Evolutionary conservation across 1,140 invertebrate genomes (phyloP), one percentile per base, ranked within the genome.

Genomic region (Anthonomus grandis): DNA sequence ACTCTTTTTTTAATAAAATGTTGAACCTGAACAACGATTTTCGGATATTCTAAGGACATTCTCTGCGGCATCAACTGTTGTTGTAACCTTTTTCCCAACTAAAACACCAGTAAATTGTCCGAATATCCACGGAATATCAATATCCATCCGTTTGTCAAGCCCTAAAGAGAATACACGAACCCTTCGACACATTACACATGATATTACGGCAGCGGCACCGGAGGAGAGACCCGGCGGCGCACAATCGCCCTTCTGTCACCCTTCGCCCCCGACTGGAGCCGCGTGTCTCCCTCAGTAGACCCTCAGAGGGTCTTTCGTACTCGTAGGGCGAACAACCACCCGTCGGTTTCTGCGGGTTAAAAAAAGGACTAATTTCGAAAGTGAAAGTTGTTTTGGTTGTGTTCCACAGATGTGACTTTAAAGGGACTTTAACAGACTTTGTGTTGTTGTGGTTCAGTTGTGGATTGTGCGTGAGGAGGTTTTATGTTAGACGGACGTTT

Each of bases 221-320:
- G 22, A 47, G 24, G 21, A 15, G 22, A 18, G 42, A 10, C 34
- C 38, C 12, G 25, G 23, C 55, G 37, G 55, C 36, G 55, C 55
- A 49, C 34, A 47, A 22, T 45, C 45, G 55, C 37, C 13, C 15
- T 56, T 5, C 53, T n/a, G n/a, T n/a, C 21, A 39, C 53, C 53
- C 47, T 38, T n/a, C 34, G 10, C 34, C 23, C 45, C 38, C 52
- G 47, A 36, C 21, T 45, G 45, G n/a, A n/a, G 36, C 47, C 46
- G 45, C 55, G 55, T 42, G 53, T 24, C 27, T 48, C 45, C 17
- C 24, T 48, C 60, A 62, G 60, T 58, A 56, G 60, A 56, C 45
- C 17, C 24, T 48, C 60, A 62, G 60, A 62, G 60, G 60, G 60
- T 62, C 55, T 62, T 62, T 58, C 49, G n/a, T n/a, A n/a, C 21